phyloP scores from a whole-genome alignment of 1,140 invertebrate species.

The Nasonia vitripennis region DNA sequence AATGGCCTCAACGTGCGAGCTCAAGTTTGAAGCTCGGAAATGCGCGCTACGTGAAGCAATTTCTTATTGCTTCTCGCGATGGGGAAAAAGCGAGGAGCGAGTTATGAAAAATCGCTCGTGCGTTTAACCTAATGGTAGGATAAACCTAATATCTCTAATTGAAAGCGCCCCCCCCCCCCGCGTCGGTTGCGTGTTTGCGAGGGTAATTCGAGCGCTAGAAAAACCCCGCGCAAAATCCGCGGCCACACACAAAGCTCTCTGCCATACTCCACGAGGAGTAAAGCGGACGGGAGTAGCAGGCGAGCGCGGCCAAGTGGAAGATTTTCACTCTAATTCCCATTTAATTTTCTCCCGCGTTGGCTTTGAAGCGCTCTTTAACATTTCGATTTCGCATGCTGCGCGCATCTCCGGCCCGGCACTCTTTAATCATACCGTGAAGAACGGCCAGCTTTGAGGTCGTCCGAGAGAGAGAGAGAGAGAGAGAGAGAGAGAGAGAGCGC shows the following conservation, averaged over 20 bases:
- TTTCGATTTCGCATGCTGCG: background rate
- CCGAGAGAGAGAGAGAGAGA: background rate
- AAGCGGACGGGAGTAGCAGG: constrained; percentile 52
- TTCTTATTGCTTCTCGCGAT: constrained; percentile 39
- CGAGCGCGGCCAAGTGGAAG: constrained; percentile 54
- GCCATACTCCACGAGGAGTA: background rate
- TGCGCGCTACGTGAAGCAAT: constrained; percentile 33
- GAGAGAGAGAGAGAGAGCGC: background rate
- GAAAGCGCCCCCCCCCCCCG: background rate
- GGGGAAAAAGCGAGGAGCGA: constrained; percentile 5
- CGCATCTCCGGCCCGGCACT: background rate
- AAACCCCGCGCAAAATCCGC: background rate
- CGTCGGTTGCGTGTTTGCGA: no score
- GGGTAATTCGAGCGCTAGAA: no score
- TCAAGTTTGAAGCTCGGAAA: constrained; percentile 36
- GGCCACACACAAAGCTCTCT: background rate
- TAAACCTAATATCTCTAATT: background rate
- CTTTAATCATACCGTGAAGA: constrained; percentile 16
- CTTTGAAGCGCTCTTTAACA: constrained; percentile 28
- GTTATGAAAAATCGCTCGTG: constrained; percentile 30
- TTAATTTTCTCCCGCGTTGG: constrained; percentile 11
- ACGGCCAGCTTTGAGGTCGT: constrained; percentile 18
- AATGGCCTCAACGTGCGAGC: constrained; percentile 48
- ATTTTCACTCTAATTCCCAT: constrained; percentile 26
- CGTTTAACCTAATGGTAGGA: background rate